phyloP scores from a whole-genome alignment of 2,797 vertebrate species.

The Coluber constrictor region DNA sequence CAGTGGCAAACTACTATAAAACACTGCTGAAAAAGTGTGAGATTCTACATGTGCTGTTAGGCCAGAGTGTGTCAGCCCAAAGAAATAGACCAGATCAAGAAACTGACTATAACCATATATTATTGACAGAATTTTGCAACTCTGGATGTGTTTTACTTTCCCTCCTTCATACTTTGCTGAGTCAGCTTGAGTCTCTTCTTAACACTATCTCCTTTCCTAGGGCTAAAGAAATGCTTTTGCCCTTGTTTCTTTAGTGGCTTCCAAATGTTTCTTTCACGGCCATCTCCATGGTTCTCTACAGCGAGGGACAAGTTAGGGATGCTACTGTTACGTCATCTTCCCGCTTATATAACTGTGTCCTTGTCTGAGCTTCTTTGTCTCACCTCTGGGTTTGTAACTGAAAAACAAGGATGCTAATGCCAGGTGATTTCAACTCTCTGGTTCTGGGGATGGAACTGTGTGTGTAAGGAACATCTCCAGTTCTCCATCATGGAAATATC shows the following conservation, averaged over 20 bases:
- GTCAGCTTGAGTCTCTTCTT: background rate
- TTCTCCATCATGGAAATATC: background rate
- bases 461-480: background rate
- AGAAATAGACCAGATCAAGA: background rate
- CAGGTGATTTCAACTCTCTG: background rate
- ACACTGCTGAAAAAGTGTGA: background rate
- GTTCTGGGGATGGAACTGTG: background rate
- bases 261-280: background rate
- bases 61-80: background rate
- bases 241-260: background rate
- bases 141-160: background rate
- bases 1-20: background rate
- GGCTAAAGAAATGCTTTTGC: background rate
- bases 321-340: background rate
- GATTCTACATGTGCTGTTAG: background rate
- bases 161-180: background rate
- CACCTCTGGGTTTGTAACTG: background rate
- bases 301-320: background rate
- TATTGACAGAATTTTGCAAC: background rate
- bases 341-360: background rate
- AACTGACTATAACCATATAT: background rate
- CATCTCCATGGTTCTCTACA: background rate
- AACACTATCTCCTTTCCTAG: background rate
- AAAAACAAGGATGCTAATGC: background rate
- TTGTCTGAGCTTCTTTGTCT: background rate